Conservation (phyloP, 2,797 vertebrate genomes). For the Chiloscyllium punctatum region DNA sequence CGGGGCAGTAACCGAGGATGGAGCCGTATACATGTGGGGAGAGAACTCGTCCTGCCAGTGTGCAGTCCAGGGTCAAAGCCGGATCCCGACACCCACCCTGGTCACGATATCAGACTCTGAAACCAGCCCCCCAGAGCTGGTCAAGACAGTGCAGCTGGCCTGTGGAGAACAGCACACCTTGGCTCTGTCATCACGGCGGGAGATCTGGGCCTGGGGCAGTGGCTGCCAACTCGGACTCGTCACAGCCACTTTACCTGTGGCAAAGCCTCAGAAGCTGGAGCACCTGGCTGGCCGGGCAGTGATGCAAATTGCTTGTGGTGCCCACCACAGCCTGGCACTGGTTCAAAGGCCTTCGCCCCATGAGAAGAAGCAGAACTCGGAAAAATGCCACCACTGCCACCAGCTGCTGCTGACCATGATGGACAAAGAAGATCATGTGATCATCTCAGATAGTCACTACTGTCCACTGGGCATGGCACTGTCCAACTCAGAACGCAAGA, state of each 20-base stretch:
- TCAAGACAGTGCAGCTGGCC: slow-evolving; percentile 75
- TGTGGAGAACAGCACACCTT: slow-evolving; percentile 85
- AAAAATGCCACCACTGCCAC: slow-evolving; percentile 87
- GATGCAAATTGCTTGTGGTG: slow-evolving; percentile 83
- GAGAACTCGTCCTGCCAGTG: slow-evolving; percentile 83
- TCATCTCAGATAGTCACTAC: slow-evolving; percentile 92
- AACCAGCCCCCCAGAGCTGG: slow-evolving; percentile 56
- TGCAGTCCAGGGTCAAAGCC: slow-evolving; percentile 63
- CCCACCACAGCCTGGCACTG: slow-evolving; percentile 82
- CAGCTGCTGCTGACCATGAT: slow-evolving; percentile 95
- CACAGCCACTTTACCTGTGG: slow-evolving; percentile 66
- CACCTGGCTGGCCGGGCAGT: slow-evolving; percentile 78
- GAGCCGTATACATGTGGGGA: slow-evolving; percentile 89
- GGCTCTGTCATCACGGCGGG: slow-evolving; percentile 73
- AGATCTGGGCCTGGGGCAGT: slow-evolving; percentile 93
- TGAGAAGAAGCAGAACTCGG: slow-evolving; percentile 68
- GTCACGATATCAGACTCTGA: slow-evolving; percentile 72
- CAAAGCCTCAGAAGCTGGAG: slow-evolving; percentile 83
- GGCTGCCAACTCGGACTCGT: slow-evolving; percentile 79
- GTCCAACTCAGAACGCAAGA: slow-evolving; percentile 55
- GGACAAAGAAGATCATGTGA: slow-evolving; percentile 95
- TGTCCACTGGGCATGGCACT: slow-evolving; percentile 73
- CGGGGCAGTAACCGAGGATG: slow-evolving; percentile 81
- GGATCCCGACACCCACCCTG: slow-evolving; percentile 72
- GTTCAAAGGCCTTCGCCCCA: slow-evolving; percentile 73